Evolutionary conservation across 2,888 invertebrate species (phyloP).

Genomic region (Ecdyonurus torrentis): DNA sequence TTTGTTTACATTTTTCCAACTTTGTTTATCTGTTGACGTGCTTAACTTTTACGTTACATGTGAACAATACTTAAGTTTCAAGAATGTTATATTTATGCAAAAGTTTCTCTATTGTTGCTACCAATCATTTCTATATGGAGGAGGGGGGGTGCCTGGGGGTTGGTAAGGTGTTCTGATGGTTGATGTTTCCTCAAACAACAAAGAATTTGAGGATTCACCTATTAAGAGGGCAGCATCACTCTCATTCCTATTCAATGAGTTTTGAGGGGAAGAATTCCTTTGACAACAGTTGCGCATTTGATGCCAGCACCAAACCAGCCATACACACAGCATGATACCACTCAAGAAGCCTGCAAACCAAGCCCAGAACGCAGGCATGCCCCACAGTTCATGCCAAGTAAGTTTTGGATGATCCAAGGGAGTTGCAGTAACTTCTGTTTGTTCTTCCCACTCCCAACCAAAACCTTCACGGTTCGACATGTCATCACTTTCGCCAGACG

Average conservation of each 20-base stretch:
- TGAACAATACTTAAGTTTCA: no score
- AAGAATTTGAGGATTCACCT: background rate
- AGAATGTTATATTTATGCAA: no score
- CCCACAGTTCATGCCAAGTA: background rate
- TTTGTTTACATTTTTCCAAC: no score
- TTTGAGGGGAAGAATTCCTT: background rate
- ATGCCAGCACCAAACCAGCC: background rate
- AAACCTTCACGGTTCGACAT: no score
- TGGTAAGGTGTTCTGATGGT: background rate
- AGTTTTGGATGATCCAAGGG: no score
- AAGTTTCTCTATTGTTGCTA: no score
- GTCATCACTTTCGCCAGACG: no score
- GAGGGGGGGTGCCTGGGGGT: slow-evolving; percentile 12
- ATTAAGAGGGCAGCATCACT: background rate
- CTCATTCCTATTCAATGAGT: background rate
- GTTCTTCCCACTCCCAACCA: no score
- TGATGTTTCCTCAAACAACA: slow-evolving; percentile 6
- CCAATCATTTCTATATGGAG: slow-evolving; percentile 8
- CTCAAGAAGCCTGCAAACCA: background rate
- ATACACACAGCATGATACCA: background rate
- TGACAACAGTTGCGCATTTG: background rate
- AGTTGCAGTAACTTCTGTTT: no score
- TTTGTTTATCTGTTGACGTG: no score
- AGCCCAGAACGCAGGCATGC: background rate
- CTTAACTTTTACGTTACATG: no score